Evolutionary conservation across 2,888 invertebrate species (phyloP).

Genomic region (Drepanosiphum platanoidis): DNA sequence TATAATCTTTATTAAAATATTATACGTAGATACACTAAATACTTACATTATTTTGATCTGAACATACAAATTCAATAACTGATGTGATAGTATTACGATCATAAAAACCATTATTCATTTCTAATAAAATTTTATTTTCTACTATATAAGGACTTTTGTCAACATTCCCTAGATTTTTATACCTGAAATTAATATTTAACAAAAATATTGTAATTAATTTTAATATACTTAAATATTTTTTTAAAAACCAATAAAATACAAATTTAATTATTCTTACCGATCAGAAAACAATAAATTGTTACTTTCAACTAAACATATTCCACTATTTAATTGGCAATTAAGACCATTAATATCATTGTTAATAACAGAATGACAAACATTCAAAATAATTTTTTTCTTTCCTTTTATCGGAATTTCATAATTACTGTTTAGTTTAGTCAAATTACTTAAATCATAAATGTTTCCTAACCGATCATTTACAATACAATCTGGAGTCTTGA

Average conservation of each 20-base stretch:
- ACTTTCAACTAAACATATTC: conserved; percentile 43
- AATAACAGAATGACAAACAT: conserved; percentile 56
- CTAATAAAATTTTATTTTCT: conserved; percentile 37
- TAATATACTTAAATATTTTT: not conserved
- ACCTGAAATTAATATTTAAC: conserved; percentile 20
- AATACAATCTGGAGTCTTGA: conserved; percentile 27
- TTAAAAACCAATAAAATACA: not conserved
- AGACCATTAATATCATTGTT: conserved; percentile 38
- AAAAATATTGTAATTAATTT: not conserved
- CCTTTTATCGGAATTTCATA: conserved; percentile 25
- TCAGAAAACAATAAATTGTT: not conserved
- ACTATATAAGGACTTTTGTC: not conserved
- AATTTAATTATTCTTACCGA: not conserved
- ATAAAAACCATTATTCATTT: conserved; percentile 48
- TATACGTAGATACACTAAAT: not conserved
- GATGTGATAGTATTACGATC: not conserved
- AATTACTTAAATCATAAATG: conserved; percentile 35
- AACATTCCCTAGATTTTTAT: conserved; percentile 41
- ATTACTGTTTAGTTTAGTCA: conserved; percentile 31
- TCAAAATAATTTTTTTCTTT: conserved; percentile 41
- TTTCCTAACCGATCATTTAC: conserved; percentile 33
- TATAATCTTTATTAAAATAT: too few relatives aligned
- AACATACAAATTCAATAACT: conserved; percentile 54
- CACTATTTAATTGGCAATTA: conserved; percentile 33
- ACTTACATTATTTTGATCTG: conserved; percentile 32